Conservation (phyloP, 1,140 invertebrate species). For the Drosophila seguyi region DNA sequence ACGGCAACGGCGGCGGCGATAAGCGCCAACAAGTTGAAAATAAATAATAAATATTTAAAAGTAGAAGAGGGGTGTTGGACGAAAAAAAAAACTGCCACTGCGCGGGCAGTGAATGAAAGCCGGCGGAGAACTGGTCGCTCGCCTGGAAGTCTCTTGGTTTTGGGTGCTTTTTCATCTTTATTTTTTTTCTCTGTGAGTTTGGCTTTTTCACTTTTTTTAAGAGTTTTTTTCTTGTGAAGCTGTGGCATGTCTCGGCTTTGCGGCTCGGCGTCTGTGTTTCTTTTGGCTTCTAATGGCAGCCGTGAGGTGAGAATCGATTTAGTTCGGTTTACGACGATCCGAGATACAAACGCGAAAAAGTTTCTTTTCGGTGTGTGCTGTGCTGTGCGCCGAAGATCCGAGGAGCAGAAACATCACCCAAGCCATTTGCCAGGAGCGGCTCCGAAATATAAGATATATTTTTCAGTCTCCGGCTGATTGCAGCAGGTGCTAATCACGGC, state of each 20-base stretch:
- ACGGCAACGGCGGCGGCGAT: conserved; percentile 22
- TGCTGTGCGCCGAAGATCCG: background rate
- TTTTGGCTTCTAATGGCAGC: conserved; percentile 84
- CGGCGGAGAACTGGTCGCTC: conserved; percentile 72
- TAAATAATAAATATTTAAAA: conserved; percentile 77
- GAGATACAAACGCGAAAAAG: conserved; percentile 85
- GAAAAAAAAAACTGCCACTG: conserved; percentile 52
- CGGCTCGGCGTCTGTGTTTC: conserved; percentile 62
- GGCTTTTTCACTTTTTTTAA: conserved; percentile 21
- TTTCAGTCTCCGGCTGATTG: conserved; percentile 33
- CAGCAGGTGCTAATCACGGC: conserved; percentile 62
- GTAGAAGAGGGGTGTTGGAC: conserved; percentile 43
- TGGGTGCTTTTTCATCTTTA: conserved; percentile 41
- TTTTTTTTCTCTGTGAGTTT: conserved; percentile 23
- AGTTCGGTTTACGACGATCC: conserved; percentile 84
- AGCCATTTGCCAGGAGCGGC: conserved; percentile 28
- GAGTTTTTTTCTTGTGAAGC: conserved; percentile 50
- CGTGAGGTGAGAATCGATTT: conserved; percentile 84
- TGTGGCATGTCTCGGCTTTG: conserved; percentile 66
- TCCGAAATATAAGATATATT: background rate
- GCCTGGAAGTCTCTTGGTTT: conserved; percentile 61
- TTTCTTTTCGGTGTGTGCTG: conserved; percentile 70
- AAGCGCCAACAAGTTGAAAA: conserved; percentile 69
- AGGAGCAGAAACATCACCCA: conserved; percentile 27
- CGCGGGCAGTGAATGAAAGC: conserved; percentile 60